Percentiles rank a stretch among this genome's conserved stretches.
Evolutionary conservation across 2,888 invertebrate species (phyloP).

Genomic region (Pemphredon lugubris): DNA sequence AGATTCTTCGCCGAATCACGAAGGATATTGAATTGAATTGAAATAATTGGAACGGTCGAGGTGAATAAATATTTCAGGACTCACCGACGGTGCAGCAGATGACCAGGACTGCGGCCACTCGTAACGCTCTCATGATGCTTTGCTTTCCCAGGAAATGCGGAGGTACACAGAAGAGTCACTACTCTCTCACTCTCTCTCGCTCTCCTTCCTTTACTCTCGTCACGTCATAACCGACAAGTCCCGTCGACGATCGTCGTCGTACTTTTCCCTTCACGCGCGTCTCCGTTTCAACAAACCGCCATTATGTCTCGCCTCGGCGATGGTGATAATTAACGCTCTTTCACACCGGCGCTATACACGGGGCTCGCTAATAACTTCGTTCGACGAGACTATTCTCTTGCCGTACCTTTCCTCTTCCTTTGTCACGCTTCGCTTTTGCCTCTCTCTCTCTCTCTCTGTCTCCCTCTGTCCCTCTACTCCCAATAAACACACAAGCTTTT

Average conservation of each 20-base stretch:
- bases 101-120: conserved; percentile 67
- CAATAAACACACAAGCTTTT: no score
- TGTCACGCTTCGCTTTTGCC: background rate
- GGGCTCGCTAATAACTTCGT: conserved; percentile 56
- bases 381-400: conserved; percentile 28
- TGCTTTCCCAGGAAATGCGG: conserved; percentile 54
- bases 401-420: background rate
- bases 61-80: conserved; percentile 50
- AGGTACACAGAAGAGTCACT: conserved; percentile 46
- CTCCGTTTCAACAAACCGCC: conserved; percentile 70
- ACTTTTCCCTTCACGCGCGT: conserved; percentile 21
- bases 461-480: no score
- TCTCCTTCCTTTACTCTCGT: conserved; percentile 51
- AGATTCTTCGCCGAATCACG: no score
- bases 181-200: no score
- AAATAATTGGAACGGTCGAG: no score
- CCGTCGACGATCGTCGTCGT: conserved; percentile 23
- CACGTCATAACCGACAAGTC: conserved; percentile 63
- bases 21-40: no score
- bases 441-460: background rate
- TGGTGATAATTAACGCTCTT: conserved; percentile 66
- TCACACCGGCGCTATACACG: conserved; percentile 48
- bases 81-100: conserved; percentile 75
- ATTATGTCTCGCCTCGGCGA: conserved; percentile 59
- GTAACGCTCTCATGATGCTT: conserved; percentile 68